A percentile compares a stretch with the other conserved stretches of the same genome.
These are phyloP conservation scores for Lepus oiostolus DNA, from an alignment of 2,797 vertebrate species.

Conservation along the genomic window DNA sequence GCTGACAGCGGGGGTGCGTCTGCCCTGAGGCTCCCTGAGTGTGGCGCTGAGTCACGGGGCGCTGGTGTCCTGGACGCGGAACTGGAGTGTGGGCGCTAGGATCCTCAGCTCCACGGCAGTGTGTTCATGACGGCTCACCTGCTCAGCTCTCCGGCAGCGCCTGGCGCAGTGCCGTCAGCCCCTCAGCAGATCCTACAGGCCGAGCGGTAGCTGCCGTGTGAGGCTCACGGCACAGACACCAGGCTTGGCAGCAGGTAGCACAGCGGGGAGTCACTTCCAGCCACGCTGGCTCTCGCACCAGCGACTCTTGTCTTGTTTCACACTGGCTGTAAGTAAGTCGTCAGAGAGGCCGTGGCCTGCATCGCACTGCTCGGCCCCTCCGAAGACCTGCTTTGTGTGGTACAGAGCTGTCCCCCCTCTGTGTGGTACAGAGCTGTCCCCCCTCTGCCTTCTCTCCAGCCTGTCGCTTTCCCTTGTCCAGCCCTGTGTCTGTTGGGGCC, in stretches of 20 bases:
- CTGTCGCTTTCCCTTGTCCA: constrained; percentile 24
- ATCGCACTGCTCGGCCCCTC: constrained; percentile 80
- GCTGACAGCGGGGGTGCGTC: too few species aligned
- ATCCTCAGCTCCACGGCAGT: too few species aligned
- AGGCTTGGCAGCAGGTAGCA: constrained; percentile 35
- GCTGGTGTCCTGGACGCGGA: too few species aligned
- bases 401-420: constrained; percentile 76
- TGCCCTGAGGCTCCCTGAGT: too few species aligned
- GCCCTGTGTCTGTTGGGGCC: constrained; percentile 70
- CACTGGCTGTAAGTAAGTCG: constrained; percentile 56
- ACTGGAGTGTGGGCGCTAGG: too few species aligned
- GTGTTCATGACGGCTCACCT: too few species aligned
- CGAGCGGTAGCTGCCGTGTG: background rate
- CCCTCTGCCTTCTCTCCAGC: too few species aligned
- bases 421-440: constrained; percentile 83
- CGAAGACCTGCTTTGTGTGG: constrained; percentile 83
- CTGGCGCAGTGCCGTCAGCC: background rate
- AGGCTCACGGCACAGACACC: background rate
- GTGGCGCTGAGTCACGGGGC: too few species aligned
- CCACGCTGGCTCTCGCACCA: constrained; percentile 69
- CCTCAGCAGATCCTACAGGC: background rate
- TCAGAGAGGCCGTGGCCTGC: constrained; percentile 78
- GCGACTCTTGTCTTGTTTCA: constrained; percentile 78
- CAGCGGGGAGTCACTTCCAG: constrained; percentile 67
- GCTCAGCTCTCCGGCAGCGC: too few species aligned